Evolutionary conservation across 2,113 vertebrate genomes (phyloP), one percentile per base, ranked within the genome.

Genomic region (Amphiprion percula): DNA sequence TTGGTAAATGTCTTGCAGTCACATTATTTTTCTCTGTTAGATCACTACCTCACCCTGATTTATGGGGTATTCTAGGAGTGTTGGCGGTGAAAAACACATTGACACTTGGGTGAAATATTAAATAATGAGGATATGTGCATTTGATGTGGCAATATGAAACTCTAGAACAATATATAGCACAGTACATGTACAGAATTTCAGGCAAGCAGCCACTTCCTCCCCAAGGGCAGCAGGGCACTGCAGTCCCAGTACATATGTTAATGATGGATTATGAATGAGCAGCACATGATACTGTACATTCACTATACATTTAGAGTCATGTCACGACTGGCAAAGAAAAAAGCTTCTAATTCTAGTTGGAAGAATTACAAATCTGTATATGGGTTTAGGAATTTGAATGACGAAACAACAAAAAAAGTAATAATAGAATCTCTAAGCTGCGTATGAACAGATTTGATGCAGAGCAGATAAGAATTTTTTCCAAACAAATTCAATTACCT

Each of bases 1-100:
- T 84, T 46, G 59, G 81, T 61, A 80, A 77, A 87, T 76, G 69
- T 84, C 80, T 79, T 77, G 55, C 55, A 85, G 85, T 73, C 81
- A 76, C 69, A 66, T 82, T 58, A 69, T 79, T 87, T 79, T 83
- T 69, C 84, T 82, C 60, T 59, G 70, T 64, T 75, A 68, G 74
- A 85, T 78, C 66, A 56, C 69, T 80, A 65, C 56, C 58, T 62
- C 71, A 60, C 52, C 41, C 15, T 47, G 56, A 79, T 74, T 76
- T 28, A 3, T 47, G 46, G 28, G 30, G 41, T 33, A 30, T 41
- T 68, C 17, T 39, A 41, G 47, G 30, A 75, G 21, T n/a, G 53
- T 0, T 0, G 12, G 28, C 16, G 67, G 41, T 50, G 28, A 68
- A 55, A 12, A 71, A 26, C 41, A 41, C n/a, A 54, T 2, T 82